Evolutionary conservation across 2,113 vertebrate genomes (phyloP), one percentile per base, ranked within the genome.

Genomic region (Gobius niger): DNA sequence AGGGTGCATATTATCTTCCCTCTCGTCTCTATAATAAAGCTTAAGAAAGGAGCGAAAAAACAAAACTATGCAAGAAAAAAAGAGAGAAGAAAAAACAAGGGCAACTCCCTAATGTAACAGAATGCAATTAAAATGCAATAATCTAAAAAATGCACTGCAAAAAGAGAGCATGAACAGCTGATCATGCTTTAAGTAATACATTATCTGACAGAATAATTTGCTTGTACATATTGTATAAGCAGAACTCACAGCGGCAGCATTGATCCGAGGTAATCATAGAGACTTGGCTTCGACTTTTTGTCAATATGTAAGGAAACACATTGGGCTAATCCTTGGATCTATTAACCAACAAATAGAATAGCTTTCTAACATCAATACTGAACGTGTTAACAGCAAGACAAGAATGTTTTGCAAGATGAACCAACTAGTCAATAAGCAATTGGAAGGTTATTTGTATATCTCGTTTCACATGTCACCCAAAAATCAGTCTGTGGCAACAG

Each of bases 271-370:
- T 62, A 52, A 71, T 75, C 72, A 77, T 65, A 80, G 63, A 68
- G 44, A 77, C 54, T 68, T 13, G 41, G 62, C 47, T 75, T 84
- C 77, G 76, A 83, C 69, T 82, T 84, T 75, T 66, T 44, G 67
- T 75, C 78, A 82, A 82, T 87, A 86, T 85, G 72, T 63, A 67
- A 47, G 54, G 71, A 34, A 70, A 73, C 72, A 86, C 82, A 86
- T 82, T 73, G 82, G 86, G 75, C 63, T 47, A 72, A 68, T 81
- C 77, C 41, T 76, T 7, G 12, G 59, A 64, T 79, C 78, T 66
- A 85, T 87, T 80, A 84, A 73, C 65, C 74, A 75, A 69, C 76
- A 76, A 79, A 79, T 61, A 61, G 67, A 73, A 80, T 65, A 71
- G 72, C 76, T 82, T 19, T 56, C 57, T 49, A 41, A 44, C 64